Conservation (phyloP, 2,113 vertebrate genomes). For the Zosterops pallidus region DNA sequence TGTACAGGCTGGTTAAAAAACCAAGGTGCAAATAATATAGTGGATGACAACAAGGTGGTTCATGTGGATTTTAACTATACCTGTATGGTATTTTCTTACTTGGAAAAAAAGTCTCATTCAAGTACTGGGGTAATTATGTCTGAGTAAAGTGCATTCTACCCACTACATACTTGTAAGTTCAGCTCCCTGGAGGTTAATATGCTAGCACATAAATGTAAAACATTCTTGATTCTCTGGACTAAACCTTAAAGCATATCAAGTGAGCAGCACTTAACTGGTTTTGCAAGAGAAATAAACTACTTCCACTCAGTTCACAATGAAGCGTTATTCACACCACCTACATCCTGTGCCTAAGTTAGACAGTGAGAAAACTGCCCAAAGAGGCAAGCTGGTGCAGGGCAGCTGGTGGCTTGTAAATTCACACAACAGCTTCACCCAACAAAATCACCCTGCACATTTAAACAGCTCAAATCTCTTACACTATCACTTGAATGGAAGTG, state of each 20-base stretch:
- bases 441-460: background rate
- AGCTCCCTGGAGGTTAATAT: background rate
- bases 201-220: background rate
- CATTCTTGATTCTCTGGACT: background rate
- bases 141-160: background rate
- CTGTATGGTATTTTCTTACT: background rate
- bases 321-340: slow-evolving; percentile 61
- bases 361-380: slow-evolving; percentile 49
- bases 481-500: background rate
- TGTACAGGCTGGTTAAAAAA: background rate
- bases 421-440: background rate
- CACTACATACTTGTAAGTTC: background rate
- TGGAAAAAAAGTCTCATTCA: background rate
- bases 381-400: slow-evolving; percentile 49
- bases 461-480: background rate
- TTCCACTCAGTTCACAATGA: slow-evolving; percentile 29
- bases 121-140: background rate
- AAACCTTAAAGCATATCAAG: background rate
- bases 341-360: slow-evolving; percentile 53
- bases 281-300: slow-evolving; percentile 26
- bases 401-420: slow-evolving; percentile 44
- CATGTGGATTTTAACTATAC: background rate
- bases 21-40: background rate
- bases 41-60: background rate
- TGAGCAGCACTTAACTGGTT: slow-evolving; percentile 22